Base-by-base conservation (phyloP, 1,140 invertebrate genomes). In the Drosophila guanche region DNA sequence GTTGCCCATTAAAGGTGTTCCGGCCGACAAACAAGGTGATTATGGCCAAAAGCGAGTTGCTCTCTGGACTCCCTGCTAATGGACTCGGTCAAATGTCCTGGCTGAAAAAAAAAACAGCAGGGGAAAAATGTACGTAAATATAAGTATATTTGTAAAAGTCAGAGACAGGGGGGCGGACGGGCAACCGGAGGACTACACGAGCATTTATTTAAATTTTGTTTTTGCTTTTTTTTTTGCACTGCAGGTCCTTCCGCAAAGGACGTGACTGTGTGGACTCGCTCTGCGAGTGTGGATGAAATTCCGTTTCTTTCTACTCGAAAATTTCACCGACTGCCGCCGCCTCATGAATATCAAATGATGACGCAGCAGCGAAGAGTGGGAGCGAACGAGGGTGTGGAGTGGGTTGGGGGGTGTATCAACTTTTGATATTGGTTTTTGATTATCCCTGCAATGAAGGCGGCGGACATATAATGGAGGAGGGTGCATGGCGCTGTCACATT, bases 301-400 rank as follows among this genome's bases (percentile, higher is more conserved):
- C 60, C 61, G 58, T 37, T 20, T 20, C 53, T 25, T 37, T 41
- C 58, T 29, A 50, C 27, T 58, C 47, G 53, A 47, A 41, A 66
- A 67, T 56, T 66, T 69, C 37, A 69, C 22, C 43, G 57, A 42
- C 54, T 72, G 33, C 33, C 33, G 33, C 33, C 33, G 51, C 46
- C 76, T 85, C 77, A 86, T 86, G 69, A 86, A 86, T 86, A 77
- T 73, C 81, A 73, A 79, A 86, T 85, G 77, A 73, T 59, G 77
- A 59, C 47, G 61, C 67, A 73, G 59, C 46, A 74, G 33, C 12
- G 40, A 46, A 22, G 47, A 25, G 25, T 51, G 47, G 54, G 5
- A 42, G 4, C n/a, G 2, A 52, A 16, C 20, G 29, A 22, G 12
- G 29, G 29, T 14, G 29, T 23, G 23, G 43, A 62, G 4, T 7